Evolutionary conservation across 2,888 invertebrate genomes (phyloP).

Genomic region (Drosophila aldrichi): DNA sequence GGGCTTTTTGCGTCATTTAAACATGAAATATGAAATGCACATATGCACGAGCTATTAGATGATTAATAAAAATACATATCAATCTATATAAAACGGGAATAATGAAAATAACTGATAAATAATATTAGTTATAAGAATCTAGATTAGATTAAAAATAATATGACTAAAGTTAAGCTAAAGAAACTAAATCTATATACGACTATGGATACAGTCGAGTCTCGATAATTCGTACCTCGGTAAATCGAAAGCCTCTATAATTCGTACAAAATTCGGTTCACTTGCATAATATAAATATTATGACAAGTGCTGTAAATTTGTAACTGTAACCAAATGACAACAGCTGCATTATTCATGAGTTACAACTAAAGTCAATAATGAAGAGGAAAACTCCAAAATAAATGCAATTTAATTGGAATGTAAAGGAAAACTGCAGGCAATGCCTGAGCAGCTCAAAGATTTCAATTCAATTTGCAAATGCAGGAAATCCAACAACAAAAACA

Average conservation of each 20-base stretch:
- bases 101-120: no score
- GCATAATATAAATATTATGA: background rate
- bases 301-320: background rate
- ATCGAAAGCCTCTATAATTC: no score
- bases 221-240: no score
- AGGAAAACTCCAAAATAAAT: background rate
- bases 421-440: conserved; percentile 3
- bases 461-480: conserved; percentile 49
- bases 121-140: no score
- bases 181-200: no score
- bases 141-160: no score
- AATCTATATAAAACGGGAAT: no score
- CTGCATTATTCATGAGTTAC: background rate
- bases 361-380: background rate
- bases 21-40: no score
- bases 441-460: conserved; percentile 11
- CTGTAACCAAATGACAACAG: background rate
- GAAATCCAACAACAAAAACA: conserved; percentile 45
- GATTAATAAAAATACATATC: background rate
- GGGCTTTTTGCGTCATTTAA: conserved; percentile 40
- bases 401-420: conserved; percentile 31
- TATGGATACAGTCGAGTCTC: no score
- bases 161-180: no score
- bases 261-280: no score
- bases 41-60: background rate